Evolutionary conservation across 2,888 invertebrate genomes (phyloP), one percentile per base, ranked within the genome.

Genomic region (Heliothis peltigera): DNA sequence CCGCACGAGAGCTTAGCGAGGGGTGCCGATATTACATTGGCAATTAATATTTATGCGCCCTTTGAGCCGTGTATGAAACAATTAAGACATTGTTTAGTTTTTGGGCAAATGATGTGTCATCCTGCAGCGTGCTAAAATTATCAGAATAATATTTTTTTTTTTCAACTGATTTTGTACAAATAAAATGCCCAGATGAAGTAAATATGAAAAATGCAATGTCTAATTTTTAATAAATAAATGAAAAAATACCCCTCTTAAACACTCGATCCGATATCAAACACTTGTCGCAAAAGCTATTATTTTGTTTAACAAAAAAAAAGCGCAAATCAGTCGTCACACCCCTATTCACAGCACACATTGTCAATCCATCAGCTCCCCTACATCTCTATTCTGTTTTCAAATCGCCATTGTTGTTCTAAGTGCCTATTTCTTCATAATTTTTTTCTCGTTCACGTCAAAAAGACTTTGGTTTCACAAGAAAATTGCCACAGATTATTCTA

Each of bases 371-470:
- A 81, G 70, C 72, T 65, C 60, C 79, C 78, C 80, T 64, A 54
- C 72, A 65, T 71, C 54, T 67, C 84, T 77, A 83, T 88, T 87
- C 83, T 87, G 82, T 82, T 82, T 81, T 75, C 79, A 83, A 86
- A 87, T 84, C 83, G 83, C 76, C 82, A 86, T 89, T 86, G 87
- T 87, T 86, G 82, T 77, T 79, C 76, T 75, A 85, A 89, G 86
- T 87, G 86, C 83, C 83, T 83, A 85, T 89, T 87, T 86, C 81
- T 75, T 61, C 49, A 64, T 59, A 48, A 62, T 75, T 75, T 80
- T 79, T 77, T 70, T 54, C 48, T 52, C 67, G 43, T 53, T 56
- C 46, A 55, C 49, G 56, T 61, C 48, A 54, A 47, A 55, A 68
- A 42, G 66, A 68, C 43, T 56, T 60, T 53, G 58, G 67, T 56